Evolutionary conservation across 2,797 vertebrate genomes (phyloP).

Genomic region (Eospalax fontanierii): DNA sequence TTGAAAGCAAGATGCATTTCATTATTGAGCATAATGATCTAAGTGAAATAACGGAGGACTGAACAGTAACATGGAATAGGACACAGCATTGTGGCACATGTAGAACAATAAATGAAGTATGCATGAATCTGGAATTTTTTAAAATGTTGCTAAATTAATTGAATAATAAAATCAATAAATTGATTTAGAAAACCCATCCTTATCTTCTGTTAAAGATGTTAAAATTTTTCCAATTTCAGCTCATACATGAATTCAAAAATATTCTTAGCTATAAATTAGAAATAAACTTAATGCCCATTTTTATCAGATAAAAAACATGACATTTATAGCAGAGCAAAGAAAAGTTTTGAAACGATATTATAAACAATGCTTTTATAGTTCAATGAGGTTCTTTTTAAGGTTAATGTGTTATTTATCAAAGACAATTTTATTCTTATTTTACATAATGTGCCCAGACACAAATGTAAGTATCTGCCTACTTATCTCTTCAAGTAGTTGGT

Average conservation of each 20-base stretch:
- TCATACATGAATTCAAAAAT: no score
- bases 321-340: neutral
- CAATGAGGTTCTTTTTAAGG: no score
- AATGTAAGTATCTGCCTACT: no score
- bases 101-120: neutral
- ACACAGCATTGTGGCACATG: neutral
- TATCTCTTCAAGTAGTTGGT: no score
- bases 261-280: no score
- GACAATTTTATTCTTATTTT: no score
- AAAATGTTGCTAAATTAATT: no score
- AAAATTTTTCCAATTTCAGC: neutral
- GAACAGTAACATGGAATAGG: neutral
- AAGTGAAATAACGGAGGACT: neutral
- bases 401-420: no score
- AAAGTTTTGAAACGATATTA: neutral
- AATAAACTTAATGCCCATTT: neutral
- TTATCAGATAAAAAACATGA: neutral
- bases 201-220: neutral
- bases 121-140: neutral
- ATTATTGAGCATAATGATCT: neutral
- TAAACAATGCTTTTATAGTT: no score
- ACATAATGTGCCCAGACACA: no score
- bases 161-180: neutral
- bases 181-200: neutral
- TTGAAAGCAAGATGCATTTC: neutral